Percentiles rank a stretch among this genome's conserved stretches.
Evolutionary conservation across 2,113 vertebrate species (phyloP).

Genomic region (Poecilia latipinna): DNA sequence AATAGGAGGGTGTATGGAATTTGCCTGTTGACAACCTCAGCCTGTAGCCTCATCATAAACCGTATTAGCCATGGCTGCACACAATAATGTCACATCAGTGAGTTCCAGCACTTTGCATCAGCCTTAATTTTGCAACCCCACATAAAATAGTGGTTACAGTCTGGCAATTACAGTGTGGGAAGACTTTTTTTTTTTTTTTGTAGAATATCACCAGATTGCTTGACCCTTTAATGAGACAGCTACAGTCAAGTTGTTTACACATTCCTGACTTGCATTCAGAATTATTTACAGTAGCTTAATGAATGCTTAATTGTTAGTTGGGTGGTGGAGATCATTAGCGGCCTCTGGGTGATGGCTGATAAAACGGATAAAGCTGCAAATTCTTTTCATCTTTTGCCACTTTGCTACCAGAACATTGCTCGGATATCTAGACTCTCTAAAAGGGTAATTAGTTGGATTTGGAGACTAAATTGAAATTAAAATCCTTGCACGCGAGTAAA

Average conservation of each 20-base stretch:
- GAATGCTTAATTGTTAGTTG: constrained; percentile 54
- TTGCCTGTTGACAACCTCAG: constrained; percentile 59
- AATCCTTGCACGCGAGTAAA: constrained; percentile 7
- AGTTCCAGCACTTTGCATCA: constrained; percentile 50
- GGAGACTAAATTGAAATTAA: neutral
- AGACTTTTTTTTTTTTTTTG: constrained; percentile 14
- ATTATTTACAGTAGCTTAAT: constrained; percentile 65
- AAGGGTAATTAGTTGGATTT: constrained; percentile 8
- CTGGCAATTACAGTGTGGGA: constrained; percentile 47
- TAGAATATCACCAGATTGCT: constrained; percentile 57
- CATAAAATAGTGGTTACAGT: constrained; percentile 57
- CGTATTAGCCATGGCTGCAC: constrained; percentile 30
- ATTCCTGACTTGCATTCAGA: constrained; percentile 51
- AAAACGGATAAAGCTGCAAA: constrained; percentile 24
- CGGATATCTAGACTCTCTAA: constrained; percentile 16
- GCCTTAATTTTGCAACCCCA: constrained; percentile 50
- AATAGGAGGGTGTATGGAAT: constrained; percentile 51
- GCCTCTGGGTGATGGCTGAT: constrained; percentile 43
- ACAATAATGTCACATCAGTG: constrained; percentile 61
- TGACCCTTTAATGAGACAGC: constrained; percentile 52
- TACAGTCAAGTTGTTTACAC: constrained; percentile 46
- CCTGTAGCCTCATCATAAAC: constrained; percentile 64
- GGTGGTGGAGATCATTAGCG: constrained; percentile 46
- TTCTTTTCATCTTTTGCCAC: constrained; percentile 22
- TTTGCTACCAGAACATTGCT: constrained; percentile 15